A percentile compares a stretch with the other conserved stretches of the same genome.
Conservation (phyloP, 1,140 invertebrate genomes). For the Drosophila bocqueti region DNA sequence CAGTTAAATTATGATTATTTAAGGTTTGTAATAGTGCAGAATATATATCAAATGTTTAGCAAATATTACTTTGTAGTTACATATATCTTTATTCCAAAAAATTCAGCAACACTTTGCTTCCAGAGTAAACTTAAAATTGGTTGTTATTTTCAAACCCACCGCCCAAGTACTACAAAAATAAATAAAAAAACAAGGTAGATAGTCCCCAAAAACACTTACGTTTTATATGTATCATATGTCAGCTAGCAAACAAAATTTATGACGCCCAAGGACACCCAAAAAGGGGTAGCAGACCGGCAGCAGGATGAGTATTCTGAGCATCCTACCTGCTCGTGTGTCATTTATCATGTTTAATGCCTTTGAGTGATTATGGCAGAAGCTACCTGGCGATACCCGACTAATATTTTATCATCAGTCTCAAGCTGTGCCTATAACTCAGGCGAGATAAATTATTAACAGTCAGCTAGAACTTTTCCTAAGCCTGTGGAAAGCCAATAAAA, state of each 20-base stretch:
- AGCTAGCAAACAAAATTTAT: conserved; percentile 64
- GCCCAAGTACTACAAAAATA: background rate
- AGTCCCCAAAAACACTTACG: conserved; percentile 31
- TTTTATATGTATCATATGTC: conserved; percentile 31
- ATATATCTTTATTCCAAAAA: too few relatives aligned
- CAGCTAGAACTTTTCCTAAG: conserved; percentile 14
- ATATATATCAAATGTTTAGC: too few relatives aligned
- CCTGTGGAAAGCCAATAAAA: conserved; percentile 28
- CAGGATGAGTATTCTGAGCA: background rate
- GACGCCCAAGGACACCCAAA: conserved; percentile 21
- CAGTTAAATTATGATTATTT: background rate
- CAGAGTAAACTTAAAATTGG: background rate
- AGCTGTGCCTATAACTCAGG: conserved; percentile 60
- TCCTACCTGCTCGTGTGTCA: conserved; percentile 28
- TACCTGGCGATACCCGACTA: conserved; percentile 52
- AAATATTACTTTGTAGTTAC: too few relatives aligned
- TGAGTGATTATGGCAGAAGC: conserved; percentile 75
- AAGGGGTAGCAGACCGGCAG: background rate
- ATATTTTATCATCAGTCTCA: conserved; percentile 73
- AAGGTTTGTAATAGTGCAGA: background rate
- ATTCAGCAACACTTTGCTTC: background rate
- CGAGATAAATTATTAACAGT: conserved; percentile 60
- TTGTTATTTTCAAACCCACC: background rate
- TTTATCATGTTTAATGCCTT: conserved; percentile 79
- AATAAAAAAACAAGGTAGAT: background rate